Conservation (phyloP, 1,140 invertebrate genomes). For the Littorina saxatilis region DNA sequence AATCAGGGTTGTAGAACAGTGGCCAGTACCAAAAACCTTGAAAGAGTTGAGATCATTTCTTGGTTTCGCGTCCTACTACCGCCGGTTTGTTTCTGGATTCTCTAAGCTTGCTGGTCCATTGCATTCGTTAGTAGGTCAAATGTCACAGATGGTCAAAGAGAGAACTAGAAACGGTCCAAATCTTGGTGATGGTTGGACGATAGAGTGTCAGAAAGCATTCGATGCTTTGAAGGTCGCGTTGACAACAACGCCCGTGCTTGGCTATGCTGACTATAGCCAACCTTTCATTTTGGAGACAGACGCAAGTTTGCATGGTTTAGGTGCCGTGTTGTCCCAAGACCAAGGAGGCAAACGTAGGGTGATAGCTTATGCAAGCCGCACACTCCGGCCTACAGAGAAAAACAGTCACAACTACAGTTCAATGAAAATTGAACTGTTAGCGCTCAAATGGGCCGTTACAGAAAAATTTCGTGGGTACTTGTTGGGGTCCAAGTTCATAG, state of each 20-base stretch:
- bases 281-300: slow-evolving; percentile 56
- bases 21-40: slow-evolving; percentile 54
- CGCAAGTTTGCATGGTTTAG: slow-evolving; percentile 27
- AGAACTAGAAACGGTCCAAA: neutral
- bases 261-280: slow-evolving; percentile 44
- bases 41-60: slow-evolving; percentile 73
- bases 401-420: neutral
- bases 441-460: neutral
- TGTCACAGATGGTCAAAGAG: neutral
- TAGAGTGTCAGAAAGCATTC: neutral
- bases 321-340: slow-evolving; percentile 58
- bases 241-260: slow-evolving; percentile 42
- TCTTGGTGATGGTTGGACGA: neutral
- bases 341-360: slow-evolving; percentile 40
- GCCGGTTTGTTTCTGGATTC: slow-evolving; percentile 68
- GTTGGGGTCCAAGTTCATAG: slow-evolving; percentile 29
- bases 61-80: slow-evolving; percentile 72
- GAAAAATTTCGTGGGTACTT: neutral
- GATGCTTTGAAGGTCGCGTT: slow-evolving; percentile 34
- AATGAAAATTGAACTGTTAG: neutral
- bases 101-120: slow-evolving; percentile 68
- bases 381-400: neutral
- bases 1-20: slow-evolving; percentile 67
- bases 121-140: neutral
- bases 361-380: slow-evolving; percentile 49